A percentile compares a stretch with the other conserved stretches of the same genome.
Conservation (phyloP, 2,888 invertebrate species). For the Drosophila mimetica region DNA sequence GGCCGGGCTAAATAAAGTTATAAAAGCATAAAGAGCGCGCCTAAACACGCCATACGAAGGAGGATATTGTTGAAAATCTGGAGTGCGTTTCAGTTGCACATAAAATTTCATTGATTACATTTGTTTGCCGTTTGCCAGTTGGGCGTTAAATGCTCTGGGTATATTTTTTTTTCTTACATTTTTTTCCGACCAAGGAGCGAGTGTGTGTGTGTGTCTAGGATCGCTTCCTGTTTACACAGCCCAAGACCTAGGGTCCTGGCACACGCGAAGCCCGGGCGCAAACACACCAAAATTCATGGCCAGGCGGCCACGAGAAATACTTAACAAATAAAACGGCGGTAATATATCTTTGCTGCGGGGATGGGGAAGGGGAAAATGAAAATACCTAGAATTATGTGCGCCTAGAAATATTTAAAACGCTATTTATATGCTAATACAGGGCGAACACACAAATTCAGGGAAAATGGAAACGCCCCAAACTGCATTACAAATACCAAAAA, state of each 20-base stretch:
- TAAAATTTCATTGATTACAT: slow-evolving; percentile 81
- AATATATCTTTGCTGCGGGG: slow-evolving; percentile 38
- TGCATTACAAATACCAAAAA: slow-evolving; percentile 35
- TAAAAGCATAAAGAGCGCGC: slow-evolving; percentile 67
- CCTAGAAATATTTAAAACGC: slow-evolving; percentile 78
- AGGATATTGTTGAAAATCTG: slow-evolving; percentile 41
- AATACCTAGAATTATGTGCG: slow-evolving; percentile 65
- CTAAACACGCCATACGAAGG: slow-evolving; percentile 61
- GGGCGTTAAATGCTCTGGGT: slow-evolving; percentile 62
- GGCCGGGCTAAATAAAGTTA: slow-evolving; percentile 75
- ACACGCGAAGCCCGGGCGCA: slow-evolving; percentile 55
- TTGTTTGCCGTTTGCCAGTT: slow-evolving; percentile 69
- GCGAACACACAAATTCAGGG: slow-evolving; percentile 22
- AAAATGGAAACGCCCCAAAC: slow-evolving; percentile 36
- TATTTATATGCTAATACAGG: slow-evolving; percentile 78
- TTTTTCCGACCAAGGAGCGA: not conserved
- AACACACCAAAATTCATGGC: slow-evolving; percentile 38
- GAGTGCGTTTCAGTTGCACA: slow-evolving; percentile 78
- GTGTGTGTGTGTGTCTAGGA: slow-evolving; percentile 61
- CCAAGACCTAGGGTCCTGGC: slow-evolving; percentile 65
- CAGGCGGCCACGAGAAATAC: slow-evolving; percentile 37
- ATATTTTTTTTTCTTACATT: not conserved
- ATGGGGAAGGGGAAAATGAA: slow-evolving; percentile 13
- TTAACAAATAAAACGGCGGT: slow-evolving; percentile 46
- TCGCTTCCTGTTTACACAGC: slow-evolving; percentile 76